Base-by-base conservation (phyloP, 2,888 invertebrate species). In the Dryobota labecula region DNA sequence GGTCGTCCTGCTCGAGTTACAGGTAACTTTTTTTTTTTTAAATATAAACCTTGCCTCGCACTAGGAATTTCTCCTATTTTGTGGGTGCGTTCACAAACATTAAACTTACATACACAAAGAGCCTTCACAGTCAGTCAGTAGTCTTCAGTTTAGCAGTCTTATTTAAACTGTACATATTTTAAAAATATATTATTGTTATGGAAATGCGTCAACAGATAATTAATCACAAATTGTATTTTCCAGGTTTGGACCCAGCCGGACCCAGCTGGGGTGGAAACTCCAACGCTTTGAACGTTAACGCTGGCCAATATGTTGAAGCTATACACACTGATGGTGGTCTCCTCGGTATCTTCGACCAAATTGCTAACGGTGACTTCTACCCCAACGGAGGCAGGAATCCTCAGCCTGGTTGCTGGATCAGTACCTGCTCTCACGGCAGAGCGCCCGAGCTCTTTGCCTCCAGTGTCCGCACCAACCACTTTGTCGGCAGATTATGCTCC, bases 291-390 rank as follows among this genome's bases (percentile, higher is more conserved):
- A 89, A 86, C 47, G 27, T 30, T 1, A 85, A 86, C 47, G 82
- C 85, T 57, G 94, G 88, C 7, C 80, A 80, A 18, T 92, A 93
- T 69, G 93, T 93, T 0, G 94, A 94, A 83, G 83, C 87, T 36
- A 93, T 94, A 63, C 94, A 94, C 81, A 94, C 94, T 0, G 92
- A 94, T 45, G 91, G 91, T 27, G 86, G 88, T 18, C 30, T 85
- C 2, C 87, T 93, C 2, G 94, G 94, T 27, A 91, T 93, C 56
- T 86, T 89, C 61, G 82, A 90, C 47, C 70, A 84, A 0, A 80
- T 90, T 30, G 90, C 82, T 11, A 64, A 92, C 67, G 86, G 84
- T 38, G 91, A 94, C 79, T 94, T 94, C 83, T 94, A 93, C 79
- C 92, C 93, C 8, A 94, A 94, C 64, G 92, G 93, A 18, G 94